Percentiles rank a stretch among this genome's conserved stretches.
These are phyloP conservation scores for Cremastinae sp. DNA, from an alignment of 2,888 invertebrate species.

Conservation along the genomic window DNA sequence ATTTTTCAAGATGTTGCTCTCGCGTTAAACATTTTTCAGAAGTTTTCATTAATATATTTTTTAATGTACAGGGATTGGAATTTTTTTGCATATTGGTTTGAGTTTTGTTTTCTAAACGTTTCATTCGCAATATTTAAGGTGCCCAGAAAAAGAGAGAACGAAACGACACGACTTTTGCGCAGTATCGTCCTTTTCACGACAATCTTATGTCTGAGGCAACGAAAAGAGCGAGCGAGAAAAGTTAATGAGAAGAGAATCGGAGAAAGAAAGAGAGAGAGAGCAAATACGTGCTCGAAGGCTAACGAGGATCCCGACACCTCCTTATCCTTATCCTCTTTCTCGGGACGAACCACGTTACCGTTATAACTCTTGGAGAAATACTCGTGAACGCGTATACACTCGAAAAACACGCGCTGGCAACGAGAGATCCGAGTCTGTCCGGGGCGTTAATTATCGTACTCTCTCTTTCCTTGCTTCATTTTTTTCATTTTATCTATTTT, in stretches of 20 bases:
- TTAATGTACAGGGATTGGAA: too few relatives aligned
- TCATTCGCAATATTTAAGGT: too few relatives aligned
- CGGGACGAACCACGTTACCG: slow-evolving; percentile 65
- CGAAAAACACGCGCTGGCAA: slow-evolving; percentile 26
- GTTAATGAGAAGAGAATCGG: slow-evolving; percentile 35
- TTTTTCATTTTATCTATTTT: slow-evolving; percentile 36
- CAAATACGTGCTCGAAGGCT: slow-evolving; percentile 60
- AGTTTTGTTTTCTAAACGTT: too few relatives aligned
- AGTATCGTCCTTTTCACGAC: slow-evolving; percentile 10
- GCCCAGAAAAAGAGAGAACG: background rate
- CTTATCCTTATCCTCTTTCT: slow-evolving; percentile 63
- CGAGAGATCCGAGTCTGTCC: slow-evolving; percentile 63
- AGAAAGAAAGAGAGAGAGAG: slow-evolving; percentile 30
- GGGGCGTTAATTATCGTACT: slow-evolving; percentile 70
- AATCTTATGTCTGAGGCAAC: slow-evolving; percentile 29
- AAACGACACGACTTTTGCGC: slow-evolving; percentile 25
- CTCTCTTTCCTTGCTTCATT: slow-evolving; percentile 58
- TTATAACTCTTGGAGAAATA: slow-evolving; percentile 71
- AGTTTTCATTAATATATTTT: too few relatives aligned
- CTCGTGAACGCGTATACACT: slow-evolving; percentile 56
- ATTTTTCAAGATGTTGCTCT: too few relatives aligned
- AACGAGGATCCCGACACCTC: slow-evolving; percentile 64
- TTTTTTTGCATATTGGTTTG: too few relatives aligned
- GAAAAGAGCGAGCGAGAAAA: background rate
- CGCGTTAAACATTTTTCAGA: too few relatives aligned